These are phyloP conservation scores for Aramus guarauna DNA, from an alignment of 2,113 vertebrate genomes.

Conservation along the genomic window DNA sequence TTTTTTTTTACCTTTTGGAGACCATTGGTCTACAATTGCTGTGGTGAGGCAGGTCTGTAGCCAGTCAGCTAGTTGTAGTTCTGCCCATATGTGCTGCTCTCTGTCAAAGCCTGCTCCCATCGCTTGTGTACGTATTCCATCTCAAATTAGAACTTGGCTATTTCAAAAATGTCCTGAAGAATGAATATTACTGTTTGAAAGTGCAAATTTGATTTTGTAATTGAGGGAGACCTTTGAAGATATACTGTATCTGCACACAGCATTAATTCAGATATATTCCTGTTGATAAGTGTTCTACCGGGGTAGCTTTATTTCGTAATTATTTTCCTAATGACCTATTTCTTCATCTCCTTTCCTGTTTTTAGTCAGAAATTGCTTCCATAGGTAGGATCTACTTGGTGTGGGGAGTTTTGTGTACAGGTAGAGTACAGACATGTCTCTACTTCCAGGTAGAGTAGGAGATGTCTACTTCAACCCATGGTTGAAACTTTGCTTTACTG, in stretches of 20 bases:
- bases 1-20: not conserved
- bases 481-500: not conserved
- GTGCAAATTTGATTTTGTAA: not conserved
- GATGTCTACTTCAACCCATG: not conserved
- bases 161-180: not conserved
- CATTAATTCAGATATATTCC: not conserved
- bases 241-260: rapidly evolving
- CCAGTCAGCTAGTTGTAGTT: not conserved
- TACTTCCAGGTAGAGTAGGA: not conserved
- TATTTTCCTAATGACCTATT: not conserved
- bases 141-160: not conserved
- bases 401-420: not conserved
- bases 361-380: not conserved
- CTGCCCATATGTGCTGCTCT: not conserved
- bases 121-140: not conserved
- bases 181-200: not conserved
- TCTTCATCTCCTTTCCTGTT: not conserved
- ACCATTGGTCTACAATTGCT: not conserved
- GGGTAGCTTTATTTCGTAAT: not conserved
- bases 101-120: not conserved
- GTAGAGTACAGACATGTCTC: not conserved
- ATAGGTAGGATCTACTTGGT: not conserved
- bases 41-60: not conserved
- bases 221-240: not conserved
- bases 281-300: not conserved